Evolutionary conservation across 2,888 invertebrate species (phyloP), one percentile per base, ranked within the genome.

Genomic region (Latrodectus hesperus): DNA sequence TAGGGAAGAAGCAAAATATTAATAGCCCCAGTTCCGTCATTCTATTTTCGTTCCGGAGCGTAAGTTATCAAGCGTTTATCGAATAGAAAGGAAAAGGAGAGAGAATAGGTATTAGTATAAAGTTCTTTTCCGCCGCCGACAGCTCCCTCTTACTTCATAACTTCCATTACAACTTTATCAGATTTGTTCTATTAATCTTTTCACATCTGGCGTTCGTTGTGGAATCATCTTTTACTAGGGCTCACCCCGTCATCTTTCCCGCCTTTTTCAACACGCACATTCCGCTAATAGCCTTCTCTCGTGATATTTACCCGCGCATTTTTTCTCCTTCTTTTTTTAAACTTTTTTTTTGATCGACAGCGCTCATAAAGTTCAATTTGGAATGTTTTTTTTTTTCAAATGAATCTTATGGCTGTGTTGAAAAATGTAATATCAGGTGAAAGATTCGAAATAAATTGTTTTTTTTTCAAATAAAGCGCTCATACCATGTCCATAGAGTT

Each of bases 141-240:
- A 72, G 77, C 80, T 81, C 76, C 60, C 76, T 86, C 80, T 81
- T 79, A 80, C 75, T 81, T 72, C 74, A 75, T 80, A 81, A 86
- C 81, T 81, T 80, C 86, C 80, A 86, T 81, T 86, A 86, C 86
- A 86, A 86, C 86, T 86, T 86, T 86, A 86, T 86, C 75, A 86
- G 38, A 75, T 82, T 82, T 55, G 51, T 81, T 86, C 86, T 75
- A 86, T 86, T 86, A 86, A 86, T 86, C 86, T 86, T 38, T 38
- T 70, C 71, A 51, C 86, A 81, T 86, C 86, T 86, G 86, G 80
- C 70, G 75, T 64, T 82, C 68, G 52, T 75, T 49, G 75, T 52
- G 78, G 86, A 81, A 86, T 74, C 86, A 86, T 76, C 81, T 81
- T 81, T 81, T 86, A 76, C 85, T 22, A 75, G 17, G 49, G 74